Evolutionary conservation across 2,113 vertebrate genomes (phyloP).

Genomic region (Procavia capensis): DNA sequence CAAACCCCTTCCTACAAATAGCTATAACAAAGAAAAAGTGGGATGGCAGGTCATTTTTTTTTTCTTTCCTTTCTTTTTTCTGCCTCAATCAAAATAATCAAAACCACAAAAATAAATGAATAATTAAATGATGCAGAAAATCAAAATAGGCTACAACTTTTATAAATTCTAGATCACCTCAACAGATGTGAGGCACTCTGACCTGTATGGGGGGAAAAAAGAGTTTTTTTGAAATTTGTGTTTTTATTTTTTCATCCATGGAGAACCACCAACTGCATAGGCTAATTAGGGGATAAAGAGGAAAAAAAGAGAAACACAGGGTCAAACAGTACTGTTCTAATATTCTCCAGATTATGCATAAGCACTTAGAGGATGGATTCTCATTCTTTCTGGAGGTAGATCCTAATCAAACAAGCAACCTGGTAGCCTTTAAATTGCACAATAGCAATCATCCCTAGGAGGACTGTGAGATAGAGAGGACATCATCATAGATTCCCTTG

Average conservation of each 20-base stretch:
- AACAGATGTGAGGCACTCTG: neutral
- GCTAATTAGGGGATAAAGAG: neutral
- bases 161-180: constrained; percentile 20
- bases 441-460: neutral
- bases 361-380: neutral
- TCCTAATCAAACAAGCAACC: neutral
- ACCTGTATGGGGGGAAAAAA: neutral
- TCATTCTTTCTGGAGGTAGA: neutral
- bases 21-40: neutral
- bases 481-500: neutral
- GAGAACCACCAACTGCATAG: neutral
- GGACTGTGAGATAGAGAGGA: neutral
- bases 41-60: neutral
- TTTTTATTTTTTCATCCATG: neutral
- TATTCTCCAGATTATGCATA: neutral
- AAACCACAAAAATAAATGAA: neutral
- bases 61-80: neutral
- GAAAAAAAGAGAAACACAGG: neutral
- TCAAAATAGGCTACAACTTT: neutral
- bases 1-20: neutral
- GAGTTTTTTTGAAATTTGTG: neutral
- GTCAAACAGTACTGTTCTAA: neutral
- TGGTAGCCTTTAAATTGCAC: neutral
- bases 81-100: neutral
- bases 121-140: neutral